Percentiles rank a stretch among this genome's conserved stretches.
These are phyloP conservation scores for Sardina pilchardus DNA, from an alignment of 2,113 vertebrate species.

Conservation along the genomic window DNA sequence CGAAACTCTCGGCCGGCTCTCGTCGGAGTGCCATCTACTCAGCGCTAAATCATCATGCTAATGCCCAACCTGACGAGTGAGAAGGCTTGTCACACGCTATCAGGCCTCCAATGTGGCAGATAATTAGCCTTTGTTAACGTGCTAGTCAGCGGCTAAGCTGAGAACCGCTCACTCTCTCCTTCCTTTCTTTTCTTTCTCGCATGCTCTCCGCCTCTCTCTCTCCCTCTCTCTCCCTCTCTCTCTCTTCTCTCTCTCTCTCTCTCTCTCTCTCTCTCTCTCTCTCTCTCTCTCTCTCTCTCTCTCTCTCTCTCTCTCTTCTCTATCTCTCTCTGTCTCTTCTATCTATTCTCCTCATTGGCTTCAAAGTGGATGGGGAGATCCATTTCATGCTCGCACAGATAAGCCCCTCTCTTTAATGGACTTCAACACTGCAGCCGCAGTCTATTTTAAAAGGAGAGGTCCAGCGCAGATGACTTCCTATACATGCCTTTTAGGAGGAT, in stretches of 20 bases:
- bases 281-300: background rate
- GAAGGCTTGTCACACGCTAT: conserved; percentile 52
- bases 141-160: conserved; percentile 35
- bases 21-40: conserved; percentile 41
- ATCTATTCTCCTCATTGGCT: background rate
- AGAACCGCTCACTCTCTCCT: background rate
- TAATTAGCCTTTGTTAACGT: conserved; percentile 44
- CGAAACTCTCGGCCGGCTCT: conserved; percentile 28
- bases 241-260: background rate
- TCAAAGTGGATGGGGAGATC: conserved; percentile 24
- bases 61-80: conserved; percentile 39
- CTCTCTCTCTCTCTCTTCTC: background rate
- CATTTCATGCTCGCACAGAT: conserved; percentile 31
- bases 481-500: background rate
- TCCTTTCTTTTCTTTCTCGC: background rate
- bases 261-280: background rate
- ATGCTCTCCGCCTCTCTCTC: background rate
- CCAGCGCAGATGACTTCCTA: conserved; percentile 37
- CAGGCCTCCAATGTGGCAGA: conserved; percentile 39
- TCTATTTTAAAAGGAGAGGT: conserved; percentile 28
- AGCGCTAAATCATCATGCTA: conserved; percentile 33
- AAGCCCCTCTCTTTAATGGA: background rate
- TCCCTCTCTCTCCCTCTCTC: background rate
- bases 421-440: conserved; percentile 27
- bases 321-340: background rate